Evolutionary conservation across 2,113 vertebrate genomes (phyloP).

Genomic region (Chaetorhynchus papuensis): DNA sequence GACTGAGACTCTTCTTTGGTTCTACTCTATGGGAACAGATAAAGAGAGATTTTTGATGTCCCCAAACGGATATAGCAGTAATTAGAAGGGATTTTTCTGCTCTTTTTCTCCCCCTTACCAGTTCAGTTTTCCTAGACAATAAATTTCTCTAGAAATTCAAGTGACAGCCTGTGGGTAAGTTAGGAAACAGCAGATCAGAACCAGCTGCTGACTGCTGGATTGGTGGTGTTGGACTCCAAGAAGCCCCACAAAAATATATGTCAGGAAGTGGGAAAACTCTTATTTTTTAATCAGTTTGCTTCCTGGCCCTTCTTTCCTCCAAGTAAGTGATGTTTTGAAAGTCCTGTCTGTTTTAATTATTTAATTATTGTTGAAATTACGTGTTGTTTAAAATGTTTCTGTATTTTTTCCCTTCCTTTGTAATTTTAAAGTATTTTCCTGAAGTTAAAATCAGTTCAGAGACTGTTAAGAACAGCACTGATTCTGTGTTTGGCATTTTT

Average conservation of each 20-base stretch:
- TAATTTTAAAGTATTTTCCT: background rate
- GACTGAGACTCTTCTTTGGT: background rate
- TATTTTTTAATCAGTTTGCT: background rate
- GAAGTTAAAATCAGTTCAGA: background rate
- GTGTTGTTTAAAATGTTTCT: background rate
- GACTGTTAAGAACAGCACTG: background rate
- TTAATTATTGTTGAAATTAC: background rate
- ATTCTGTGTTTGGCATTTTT: background rate
- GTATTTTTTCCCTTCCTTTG: background rate
- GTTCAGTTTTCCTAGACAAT: background rate
- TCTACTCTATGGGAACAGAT: background rate
- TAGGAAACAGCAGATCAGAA: slow-evolving; percentile 10
- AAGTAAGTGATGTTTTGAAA: background rate
- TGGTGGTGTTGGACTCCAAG: background rate
- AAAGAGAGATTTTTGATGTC: slow-evolving; percentile 22
- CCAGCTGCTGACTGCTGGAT: background rate
- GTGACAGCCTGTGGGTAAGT: slow-evolving; percentile 33
- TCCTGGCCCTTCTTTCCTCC: background rate
- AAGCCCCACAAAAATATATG: background rate
- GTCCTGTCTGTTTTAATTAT: background rate
- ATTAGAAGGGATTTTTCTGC: slow-evolving; percentile 60
- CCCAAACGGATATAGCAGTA: slow-evolving; percentile 3
- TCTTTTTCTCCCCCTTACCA: background rate
- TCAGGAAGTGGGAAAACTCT: background rate
- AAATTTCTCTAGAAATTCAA: slow-evolving; percentile 12